Evolutionary conservation across 2,113 vertebrate species (phyloP).

Genomic region (Xenotilapia flavipinnis): DNA sequence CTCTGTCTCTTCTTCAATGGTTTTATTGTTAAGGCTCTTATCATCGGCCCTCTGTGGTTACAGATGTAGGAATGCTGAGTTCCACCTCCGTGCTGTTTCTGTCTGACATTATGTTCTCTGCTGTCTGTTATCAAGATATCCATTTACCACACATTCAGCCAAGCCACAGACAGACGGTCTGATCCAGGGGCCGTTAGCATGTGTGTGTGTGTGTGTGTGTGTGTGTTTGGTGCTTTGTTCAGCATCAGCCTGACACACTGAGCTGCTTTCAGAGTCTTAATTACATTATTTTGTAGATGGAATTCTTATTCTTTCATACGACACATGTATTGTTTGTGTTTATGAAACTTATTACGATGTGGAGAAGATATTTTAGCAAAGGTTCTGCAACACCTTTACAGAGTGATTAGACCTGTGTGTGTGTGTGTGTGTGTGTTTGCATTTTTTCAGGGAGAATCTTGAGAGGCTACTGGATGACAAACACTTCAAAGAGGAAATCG

Average conservation of each 20-base stretch:
- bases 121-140: conserved; percentile 20
- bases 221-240: neutral
- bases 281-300: neutral
- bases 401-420: neutral
- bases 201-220: neutral
- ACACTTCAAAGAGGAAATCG: conserved; percentile 93
- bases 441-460: conserved; percentile 83
- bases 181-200: neutral
- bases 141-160: neutral
- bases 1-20: neutral
- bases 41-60: conserved; percentile 29
- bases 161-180: neutral
- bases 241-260: neutral
- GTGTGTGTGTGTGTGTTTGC: neutral
- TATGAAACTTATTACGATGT: neutral
- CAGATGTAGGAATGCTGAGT: conserved; percentile 31
- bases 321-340: neutral
- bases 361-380: neutral
- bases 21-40: conserved; percentile 8
- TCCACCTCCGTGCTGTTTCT: neutral
- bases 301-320: neutral
- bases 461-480: conserved; percentile 87
- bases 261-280: neutral
- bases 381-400: neutral
- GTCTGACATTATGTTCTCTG: neutral